Evolutionary conservation across 2,113 vertebrate genomes (phyloP).

Genomic region (Rhipidura dahli): DNA sequence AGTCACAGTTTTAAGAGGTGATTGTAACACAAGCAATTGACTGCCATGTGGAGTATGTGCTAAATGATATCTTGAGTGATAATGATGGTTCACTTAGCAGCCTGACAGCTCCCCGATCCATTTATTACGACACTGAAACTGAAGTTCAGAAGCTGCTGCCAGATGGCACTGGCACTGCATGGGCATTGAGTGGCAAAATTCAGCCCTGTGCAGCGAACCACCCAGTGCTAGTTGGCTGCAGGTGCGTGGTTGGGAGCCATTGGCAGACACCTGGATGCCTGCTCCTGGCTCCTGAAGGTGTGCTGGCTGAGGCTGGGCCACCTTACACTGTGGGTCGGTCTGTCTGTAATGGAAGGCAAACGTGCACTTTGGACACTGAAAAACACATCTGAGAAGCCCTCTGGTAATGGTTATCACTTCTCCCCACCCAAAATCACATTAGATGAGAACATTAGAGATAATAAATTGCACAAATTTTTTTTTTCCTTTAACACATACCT

Average conservation of each 20-base stretch:
- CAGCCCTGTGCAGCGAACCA: neutral
- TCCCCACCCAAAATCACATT: neutral
- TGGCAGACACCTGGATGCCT: neutral
- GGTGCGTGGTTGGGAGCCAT: accelerated
- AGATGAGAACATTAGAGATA: neutral
- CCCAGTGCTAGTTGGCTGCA: neutral
- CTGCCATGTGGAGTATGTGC: neutral
- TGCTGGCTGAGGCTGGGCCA: neutral
- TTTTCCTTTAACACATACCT: neutral
- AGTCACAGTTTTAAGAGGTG: conserved; percentile 16
- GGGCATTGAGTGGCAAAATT: neutral
- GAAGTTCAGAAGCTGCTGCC: neutral
- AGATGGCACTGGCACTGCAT: neutral
- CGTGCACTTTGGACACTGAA: neutral
- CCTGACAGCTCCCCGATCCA: neutral
- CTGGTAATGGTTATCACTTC: neutral
- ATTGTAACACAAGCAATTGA: conserved; percentile 14
- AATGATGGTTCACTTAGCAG: conserved; percentile 28
- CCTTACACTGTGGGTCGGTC: neutral
- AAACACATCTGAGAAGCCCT: neutral
- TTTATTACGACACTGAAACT: neutral
- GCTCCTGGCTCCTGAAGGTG: neutral
- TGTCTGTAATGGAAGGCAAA: neutral
- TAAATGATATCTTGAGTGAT: neutral
- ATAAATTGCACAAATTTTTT: neutral